Evolutionary conservation across 2,797 vertebrate species (phyloP).

Genomic region (Poeciliopsis presidionis): DNA sequence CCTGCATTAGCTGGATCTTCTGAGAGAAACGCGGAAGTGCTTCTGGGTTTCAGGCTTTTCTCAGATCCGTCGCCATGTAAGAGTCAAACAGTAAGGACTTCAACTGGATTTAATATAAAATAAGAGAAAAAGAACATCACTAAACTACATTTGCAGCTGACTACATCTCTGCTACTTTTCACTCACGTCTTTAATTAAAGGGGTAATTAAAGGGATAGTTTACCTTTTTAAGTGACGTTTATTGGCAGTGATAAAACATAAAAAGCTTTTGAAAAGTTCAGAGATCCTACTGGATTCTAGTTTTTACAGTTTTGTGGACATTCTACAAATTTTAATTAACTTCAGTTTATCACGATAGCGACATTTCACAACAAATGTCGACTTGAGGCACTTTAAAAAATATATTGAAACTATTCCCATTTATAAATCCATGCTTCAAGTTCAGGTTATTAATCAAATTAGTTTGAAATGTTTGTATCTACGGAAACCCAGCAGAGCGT

Average conservation of each 20-base stretch:
- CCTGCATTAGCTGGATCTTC: constrained; percentile 5
- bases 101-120: neutral
- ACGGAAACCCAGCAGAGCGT: neutral
- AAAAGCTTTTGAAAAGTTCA: neutral
- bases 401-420: no score
- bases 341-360: neutral
- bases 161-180: neutral
- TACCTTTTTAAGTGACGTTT: neutral
- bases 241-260: neutral
- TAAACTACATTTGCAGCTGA: neutral
- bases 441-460: no score
- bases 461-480: neutral
- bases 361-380: neutral
- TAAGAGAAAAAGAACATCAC: neutral
- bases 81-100: neutral
- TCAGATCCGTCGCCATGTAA: neutral
- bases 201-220: neutral
- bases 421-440: no score
- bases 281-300: no score
- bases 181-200: neutral
- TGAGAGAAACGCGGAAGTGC: neutral
- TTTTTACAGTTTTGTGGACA: no score
- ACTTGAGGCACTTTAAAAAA: neutral
- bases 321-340: neutral
- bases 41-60: constrained; percentile 3